These are phyloP conservation scores for Leptodactylus fuscus DNA, from an alignment of 2,113 vertebrate species.

Conservation along the genomic window DNA sequence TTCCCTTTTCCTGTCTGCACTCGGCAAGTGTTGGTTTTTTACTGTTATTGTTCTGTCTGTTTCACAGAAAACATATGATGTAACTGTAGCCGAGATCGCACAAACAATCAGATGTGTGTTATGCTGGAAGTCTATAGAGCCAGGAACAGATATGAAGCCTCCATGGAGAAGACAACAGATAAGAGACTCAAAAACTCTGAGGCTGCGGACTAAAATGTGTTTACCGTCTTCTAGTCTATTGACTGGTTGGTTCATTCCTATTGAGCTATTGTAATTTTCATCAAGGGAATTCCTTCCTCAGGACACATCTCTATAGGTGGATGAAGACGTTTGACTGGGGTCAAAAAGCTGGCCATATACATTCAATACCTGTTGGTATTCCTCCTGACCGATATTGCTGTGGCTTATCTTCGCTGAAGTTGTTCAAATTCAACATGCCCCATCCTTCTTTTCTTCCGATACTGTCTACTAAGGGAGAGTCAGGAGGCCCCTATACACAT, in stretches of 20 bases:
- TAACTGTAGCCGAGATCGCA: not conserved
- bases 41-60: conserved; percentile 46
- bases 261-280: not conserved
- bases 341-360: no score
- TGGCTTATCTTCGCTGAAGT: no score
- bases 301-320: not conserved
- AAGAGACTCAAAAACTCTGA: not conserved
- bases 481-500: no score
- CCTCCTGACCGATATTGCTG: no score
- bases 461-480: no score
- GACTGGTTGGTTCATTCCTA: not conserved
- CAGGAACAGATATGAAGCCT: not conserved
- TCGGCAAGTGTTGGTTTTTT: not conserved
- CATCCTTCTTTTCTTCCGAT: no score
- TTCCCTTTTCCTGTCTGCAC: conserved; percentile 39
- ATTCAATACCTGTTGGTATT: not conserved
- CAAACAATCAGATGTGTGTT: conserved; percentile 10
- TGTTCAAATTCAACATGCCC: no score
- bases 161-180: conserved; percentile 8
- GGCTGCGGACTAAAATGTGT: not conserved
- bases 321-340: no score
- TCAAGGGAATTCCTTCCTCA: not conserved
- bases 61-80: conserved; percentile 50
- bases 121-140: conserved; percentile 12
- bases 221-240: not conserved